A percentile compares a stretch with the other conserved stretches of the same genome.
Evolutionary conservation across 1,140 invertebrate genomes (phyloP).

Genomic region (Oedothorax gibbosus): DNA sequence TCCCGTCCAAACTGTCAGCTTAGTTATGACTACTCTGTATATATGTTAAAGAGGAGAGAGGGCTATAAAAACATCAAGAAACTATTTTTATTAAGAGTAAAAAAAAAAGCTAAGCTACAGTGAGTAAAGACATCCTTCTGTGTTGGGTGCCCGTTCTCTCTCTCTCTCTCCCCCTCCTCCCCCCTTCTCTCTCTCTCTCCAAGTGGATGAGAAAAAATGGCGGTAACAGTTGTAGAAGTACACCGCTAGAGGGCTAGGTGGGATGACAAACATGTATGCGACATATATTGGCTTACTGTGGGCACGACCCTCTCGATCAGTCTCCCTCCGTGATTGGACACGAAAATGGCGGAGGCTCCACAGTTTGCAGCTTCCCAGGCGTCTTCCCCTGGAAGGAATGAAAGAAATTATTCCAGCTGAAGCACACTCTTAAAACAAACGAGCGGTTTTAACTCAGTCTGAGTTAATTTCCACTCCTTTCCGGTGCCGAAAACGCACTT

Average conservation of each 20-base stretch:
- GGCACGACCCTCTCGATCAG: slow-evolving; percentile 87
- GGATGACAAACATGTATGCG: neutral
- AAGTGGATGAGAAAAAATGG: neutral
- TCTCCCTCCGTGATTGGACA: slow-evolving; percentile 91
- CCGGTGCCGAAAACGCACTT: no score
- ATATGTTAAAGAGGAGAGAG: no score
- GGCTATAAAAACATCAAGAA: no score
- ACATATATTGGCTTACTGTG: slow-evolving; percentile 72
- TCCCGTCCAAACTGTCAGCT: no score
- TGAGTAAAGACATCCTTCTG: no score
- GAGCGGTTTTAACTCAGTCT: no score
- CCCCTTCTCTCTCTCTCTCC: neutral
- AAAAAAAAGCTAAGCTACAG: no score
- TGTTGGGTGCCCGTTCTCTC: neutral
- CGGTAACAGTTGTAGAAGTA: neutral
- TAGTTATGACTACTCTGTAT: neutral
- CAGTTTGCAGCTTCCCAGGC: slow-evolving; percentile 79
- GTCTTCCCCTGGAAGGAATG: slow-evolving; percentile 75
- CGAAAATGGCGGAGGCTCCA: slow-evolving; percentile 83
- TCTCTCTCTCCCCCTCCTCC: no score
- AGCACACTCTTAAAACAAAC: no score
- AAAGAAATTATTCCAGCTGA: neutral
- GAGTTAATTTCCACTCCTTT: no score
- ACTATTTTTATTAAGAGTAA: no score
- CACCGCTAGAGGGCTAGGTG: no score